Percentiles rank a stretch among this genome's conserved stretches.
These are phyloP conservation scores for Sitobion miscanthi DNA, from an alignment of 1,140 invertebrate genomes.

Conservation along the genomic window DNA sequence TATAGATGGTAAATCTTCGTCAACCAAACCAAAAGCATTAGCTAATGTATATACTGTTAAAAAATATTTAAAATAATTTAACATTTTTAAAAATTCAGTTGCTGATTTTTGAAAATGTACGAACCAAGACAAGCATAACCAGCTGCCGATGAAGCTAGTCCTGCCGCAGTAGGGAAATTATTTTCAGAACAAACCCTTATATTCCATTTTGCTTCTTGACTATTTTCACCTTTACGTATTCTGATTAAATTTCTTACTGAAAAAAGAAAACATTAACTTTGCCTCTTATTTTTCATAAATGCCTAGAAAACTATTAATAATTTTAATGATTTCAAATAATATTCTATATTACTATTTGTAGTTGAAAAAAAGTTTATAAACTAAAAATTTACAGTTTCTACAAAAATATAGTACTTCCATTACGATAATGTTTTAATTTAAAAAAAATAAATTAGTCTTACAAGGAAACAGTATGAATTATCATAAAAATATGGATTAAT, in stretches of 20 bases:
- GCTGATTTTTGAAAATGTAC: conserved; percentile 50
- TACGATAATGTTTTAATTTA: background rate
- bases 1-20: conserved; percentile 78
- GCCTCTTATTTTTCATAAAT: too few relatives aligned
- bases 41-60: conserved; percentile 74
- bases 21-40: conserved; percentile 77
- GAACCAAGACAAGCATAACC: conserved; percentile 90
- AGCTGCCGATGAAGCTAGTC: conserved; percentile 96
- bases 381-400: background rate
- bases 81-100: background rate
- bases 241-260: conserved; percentile 54
- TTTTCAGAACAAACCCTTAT: conserved; percentile 84
- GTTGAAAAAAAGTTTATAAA: too few relatives aligned
- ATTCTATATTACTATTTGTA: background rate
- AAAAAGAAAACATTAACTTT: background rate
- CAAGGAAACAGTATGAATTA: background rate
- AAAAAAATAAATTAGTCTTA: background rate
- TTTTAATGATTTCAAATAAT: background rate
- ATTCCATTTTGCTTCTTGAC: conserved; percentile 54
- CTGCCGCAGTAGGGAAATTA: conserved; percentile 98
- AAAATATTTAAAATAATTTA: conserved; percentile 49
- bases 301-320: background rate
- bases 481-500: background rate
- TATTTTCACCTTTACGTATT: conserved; percentile 23
- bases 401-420: background rate